Conservation (phyloP, 2,888 invertebrate genomes). For the Aspidapion aeneum region DNA sequence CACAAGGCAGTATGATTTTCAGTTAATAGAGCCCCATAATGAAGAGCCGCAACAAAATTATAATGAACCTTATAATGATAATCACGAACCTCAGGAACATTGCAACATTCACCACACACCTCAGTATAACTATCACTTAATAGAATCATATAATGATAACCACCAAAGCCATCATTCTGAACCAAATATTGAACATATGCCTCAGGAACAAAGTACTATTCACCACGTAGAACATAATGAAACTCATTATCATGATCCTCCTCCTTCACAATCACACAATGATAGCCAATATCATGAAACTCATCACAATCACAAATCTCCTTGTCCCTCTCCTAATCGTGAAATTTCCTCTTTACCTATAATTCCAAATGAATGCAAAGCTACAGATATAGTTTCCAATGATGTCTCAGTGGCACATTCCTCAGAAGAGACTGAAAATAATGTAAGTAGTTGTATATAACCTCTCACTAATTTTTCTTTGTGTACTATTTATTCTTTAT, state of each 20-base stretch:
- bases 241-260: background rate
- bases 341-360: constrained; percentile 23
- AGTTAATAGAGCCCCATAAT: background rate
- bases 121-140: constrained; percentile 6
- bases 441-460: constrained; percentile 37
- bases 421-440: constrained; percentile 34
- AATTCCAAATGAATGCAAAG: constrained; percentile 39
- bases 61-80: background rate
- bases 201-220: background rate
- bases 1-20: background rate
- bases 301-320: constrained; percentile 11
- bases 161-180: constrained; percentile 9
- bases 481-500: background rate
- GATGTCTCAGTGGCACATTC: constrained; percentile 38
- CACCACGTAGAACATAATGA: background rate
- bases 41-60: background rate
- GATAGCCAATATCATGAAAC: constrained; percentile 6
- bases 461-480: constrained; percentile 1
- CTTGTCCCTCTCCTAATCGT: background rate
- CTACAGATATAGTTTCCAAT: constrained; percentile 39
- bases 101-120: constrained; percentile 1
- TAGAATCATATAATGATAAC: background rate
- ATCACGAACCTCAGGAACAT: constrained; percentile 2
- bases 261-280: background rate
- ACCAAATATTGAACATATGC: constrained; percentile 1